A percentile compares a stretch with the other conserved stretches of the same genome.
Evolutionary conservation across 2,797 vertebrate genomes (phyloP).

Genomic region (Sebastiscus albofasciatus): DNA sequence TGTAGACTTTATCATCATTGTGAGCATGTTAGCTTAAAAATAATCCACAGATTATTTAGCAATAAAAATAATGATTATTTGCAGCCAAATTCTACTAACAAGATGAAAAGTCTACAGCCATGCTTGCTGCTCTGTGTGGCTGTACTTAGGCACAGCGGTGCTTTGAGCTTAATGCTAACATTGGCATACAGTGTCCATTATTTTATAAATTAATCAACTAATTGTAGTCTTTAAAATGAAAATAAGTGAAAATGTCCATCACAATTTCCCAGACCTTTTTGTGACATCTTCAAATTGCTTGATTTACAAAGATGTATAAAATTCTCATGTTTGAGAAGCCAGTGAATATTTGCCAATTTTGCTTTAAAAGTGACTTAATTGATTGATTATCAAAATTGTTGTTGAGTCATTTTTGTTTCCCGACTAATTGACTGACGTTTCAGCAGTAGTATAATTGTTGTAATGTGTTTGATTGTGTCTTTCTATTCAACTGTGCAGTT

Average conservation of each 20-base stretch:
- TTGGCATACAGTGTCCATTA: too few species aligned
- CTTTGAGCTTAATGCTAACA: too few species aligned
- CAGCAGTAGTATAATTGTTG: not conserved
- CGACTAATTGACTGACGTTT: not conserved
- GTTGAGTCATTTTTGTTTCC: not conserved
- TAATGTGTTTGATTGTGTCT: not conserved
- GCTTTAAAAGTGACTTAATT: not conserved
- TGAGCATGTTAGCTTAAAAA: too few species aligned
- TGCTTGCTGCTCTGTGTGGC: too few species aligned
- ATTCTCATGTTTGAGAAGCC: not conserved
- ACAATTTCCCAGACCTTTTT: not conserved
- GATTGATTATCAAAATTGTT: not conserved
- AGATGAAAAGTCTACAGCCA: too few species aligned
- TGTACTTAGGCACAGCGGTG: too few species aligned
- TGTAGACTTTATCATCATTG: too few species aligned
- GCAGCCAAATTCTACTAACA: too few species aligned
- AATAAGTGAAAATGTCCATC: too few species aligned
- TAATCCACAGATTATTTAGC: too few species aligned
- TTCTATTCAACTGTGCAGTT: constrained; percentile 79
- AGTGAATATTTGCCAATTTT: not conserved
- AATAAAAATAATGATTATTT: too few species aligned
- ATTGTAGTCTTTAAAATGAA: not conserved
- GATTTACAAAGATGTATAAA: not conserved
- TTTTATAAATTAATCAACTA: not conserved
- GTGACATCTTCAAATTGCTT: not conserved